phyloP scores from a whole-genome alignment of 1,140 invertebrate genomes.

The Procambarus clarkii region DNA sequence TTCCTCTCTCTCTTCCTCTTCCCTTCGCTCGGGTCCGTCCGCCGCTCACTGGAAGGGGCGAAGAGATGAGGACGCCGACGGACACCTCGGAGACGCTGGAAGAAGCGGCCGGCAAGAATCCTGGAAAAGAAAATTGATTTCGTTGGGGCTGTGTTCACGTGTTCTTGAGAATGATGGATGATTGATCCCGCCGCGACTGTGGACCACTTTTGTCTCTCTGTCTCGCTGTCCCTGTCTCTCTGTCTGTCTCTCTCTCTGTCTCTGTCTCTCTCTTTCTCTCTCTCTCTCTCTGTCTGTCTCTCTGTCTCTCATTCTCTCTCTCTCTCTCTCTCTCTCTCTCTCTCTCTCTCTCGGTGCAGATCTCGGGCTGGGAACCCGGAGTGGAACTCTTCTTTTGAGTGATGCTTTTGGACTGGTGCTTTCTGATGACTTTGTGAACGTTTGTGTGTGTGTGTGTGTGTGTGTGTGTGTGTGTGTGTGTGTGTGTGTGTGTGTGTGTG shows the following conservation, averaged over 20 bases:
- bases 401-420: no score
- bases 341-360: conserved; percentile 4
- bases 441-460: no score
- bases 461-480: no score
- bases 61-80: neutral
- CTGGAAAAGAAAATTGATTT: conserved; percentile 45
- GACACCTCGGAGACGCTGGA: neutral
- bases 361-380: no score
- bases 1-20: neutral
- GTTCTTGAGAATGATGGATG: conserved; percentile 36
- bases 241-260: no score
- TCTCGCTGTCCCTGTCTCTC: no score
- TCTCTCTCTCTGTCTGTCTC: neutral
- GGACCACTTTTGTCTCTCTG: neutral
- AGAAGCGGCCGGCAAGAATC: neutral
- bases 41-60: neutral
- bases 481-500: no score
- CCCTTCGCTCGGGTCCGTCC: neutral
- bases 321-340: neutral
- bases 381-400: no score
- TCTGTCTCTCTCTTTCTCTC: no score
- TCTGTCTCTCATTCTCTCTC: neutral
- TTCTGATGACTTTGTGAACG: no score
- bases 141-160: conserved; percentile 17
- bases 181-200: neutral